Conservation (phyloP, 1,140 invertebrate genomes). For the Mesaphorura yosii region DNA sequence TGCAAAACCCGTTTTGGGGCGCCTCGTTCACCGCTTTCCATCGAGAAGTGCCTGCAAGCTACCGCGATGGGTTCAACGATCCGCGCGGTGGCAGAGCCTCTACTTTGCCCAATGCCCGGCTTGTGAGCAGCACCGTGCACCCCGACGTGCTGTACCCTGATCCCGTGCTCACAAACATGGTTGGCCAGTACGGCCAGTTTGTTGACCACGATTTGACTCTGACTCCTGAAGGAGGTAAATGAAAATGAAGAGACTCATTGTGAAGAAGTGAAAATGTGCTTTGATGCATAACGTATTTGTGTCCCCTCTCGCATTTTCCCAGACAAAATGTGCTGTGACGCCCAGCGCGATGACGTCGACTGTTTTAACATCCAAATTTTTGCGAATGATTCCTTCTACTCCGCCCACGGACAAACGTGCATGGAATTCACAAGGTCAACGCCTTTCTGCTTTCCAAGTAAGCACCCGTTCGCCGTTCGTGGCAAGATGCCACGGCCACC, state of each 20-base stretch:
- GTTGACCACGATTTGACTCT: conserved; percentile 91
- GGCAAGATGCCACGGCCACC: background rate
- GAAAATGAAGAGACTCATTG: too few species aligned
- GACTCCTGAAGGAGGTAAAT: conserved; percentile 45
- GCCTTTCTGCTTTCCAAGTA: conserved; percentile 29
- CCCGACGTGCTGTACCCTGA: conserved; percentile 80
- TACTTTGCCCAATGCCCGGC: conserved; percentile 61
- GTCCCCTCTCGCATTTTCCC: conserved; percentile 1
- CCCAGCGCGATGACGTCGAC: conserved; percentile 43
- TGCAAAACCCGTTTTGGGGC: conserved; percentile 44
- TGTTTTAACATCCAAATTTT: conserved; percentile 81
- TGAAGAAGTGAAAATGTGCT: background rate
- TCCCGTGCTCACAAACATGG: conserved; percentile 79
- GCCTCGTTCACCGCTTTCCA: conserved; percentile 45
- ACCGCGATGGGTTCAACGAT: conserved; percentile 45
- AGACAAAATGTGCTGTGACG: conserved; percentile 42
- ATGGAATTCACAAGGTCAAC: conserved; percentile 72
- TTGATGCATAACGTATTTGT: background rate
- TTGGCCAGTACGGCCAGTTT: conserved; percentile 88
- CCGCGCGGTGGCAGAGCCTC: conserved; percentile 41
- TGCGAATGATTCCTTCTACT: conserved; percentile 79
- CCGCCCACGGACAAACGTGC: conserved; percentile 49
- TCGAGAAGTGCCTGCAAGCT: conserved; percentile 45
- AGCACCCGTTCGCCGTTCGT: background rate
- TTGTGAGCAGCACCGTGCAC: conserved; percentile 77